Percentiles rank a stretch among this genome's conserved stretches.
phyloP scores from a whole-genome alignment of 2,888 invertebrate species.

The Agrochola circellaris region DNA sequence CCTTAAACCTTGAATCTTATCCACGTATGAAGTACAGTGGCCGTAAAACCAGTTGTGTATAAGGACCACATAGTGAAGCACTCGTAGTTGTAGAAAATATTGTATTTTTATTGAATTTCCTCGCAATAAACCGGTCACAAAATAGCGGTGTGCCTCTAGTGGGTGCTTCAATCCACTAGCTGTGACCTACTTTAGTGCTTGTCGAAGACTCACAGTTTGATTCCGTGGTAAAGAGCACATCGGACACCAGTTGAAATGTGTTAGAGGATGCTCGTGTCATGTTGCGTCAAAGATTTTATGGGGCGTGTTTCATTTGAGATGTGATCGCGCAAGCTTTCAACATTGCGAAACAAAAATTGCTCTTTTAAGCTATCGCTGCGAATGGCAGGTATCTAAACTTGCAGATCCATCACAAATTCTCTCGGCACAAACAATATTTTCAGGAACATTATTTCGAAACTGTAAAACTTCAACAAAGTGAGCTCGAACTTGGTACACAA shows the following conservation, averaged over 20 bases:
- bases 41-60: constrained; percentile 42
- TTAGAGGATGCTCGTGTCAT: constrained; percentile 16
- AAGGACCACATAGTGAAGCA: constrained; percentile 16
- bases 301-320: constrained; percentile 19
- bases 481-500: constrained; percentile 35
- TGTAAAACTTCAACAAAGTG: constrained; percentile 41
- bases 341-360: constrained; percentile 1
- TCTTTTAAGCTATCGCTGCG: constrained; percentile 14
- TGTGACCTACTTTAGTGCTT: constrained; percentile 60
- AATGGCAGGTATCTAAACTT: constrained; percentile 26
- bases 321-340: constrained; percentile 17
- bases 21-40: constrained; percentile 17
- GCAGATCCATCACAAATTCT: constrained; percentile 29
- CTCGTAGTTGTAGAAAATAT: constrained; percentile 27
- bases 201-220: constrained; percentile 50
- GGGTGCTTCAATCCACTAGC: constrained; percentile 40
- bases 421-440: constrained; percentile 30
- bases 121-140: constrained; percentile 42
- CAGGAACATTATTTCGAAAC: constrained; percentile 42
- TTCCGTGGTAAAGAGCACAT: constrained; percentile 52
- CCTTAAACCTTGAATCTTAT: constrained; percentile 48
- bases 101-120: constrained; percentile 34
- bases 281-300: constrained; percentile 13
- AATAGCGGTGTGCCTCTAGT: constrained; percentile 41
- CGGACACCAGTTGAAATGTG: constrained; percentile 39